Evolutionary conservation across 2,113 vertebrate genomes (phyloP).

Genomic region (Phalacrocorax pelagicus): DNA sequence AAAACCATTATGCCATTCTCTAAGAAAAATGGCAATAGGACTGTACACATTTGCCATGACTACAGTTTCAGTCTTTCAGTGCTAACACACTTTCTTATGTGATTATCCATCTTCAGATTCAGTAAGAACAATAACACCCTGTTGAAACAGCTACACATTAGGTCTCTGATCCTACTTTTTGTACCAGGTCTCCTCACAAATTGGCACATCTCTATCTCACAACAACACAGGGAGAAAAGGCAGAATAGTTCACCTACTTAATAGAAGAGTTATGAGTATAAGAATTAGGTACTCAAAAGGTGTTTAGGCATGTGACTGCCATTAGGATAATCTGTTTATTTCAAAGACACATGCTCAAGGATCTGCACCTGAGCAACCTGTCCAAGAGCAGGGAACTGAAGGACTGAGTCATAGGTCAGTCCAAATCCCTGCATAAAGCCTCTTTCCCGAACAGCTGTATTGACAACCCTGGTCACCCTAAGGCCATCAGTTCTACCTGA

Average conservation of each 20-base stretch:
- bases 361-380: background rate
- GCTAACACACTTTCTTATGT: background rate
- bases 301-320: background rate
- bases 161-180: background rate
- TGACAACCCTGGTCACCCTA: rapidly evolving
- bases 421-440: background rate
- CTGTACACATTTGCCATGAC: background rate
- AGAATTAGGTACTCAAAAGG: background rate
- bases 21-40: background rate
- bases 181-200: background rate
- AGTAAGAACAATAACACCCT: background rate
- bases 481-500: background rate
- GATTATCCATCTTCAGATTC: background rate
- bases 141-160: background rate
- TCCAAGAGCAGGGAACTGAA: background rate
- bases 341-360: background rate
- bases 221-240: background rate
- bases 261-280: background rate
- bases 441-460: background rate
- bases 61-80: background rate
- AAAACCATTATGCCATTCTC: background rate
- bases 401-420: background rate
- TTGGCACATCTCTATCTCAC: background rate
- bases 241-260: background rate
- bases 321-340: background rate